Evolutionary conservation across 1,140 invertebrate species (phyloP), one percentile per base, ranked within the genome.

Genomic region (Trachelipus rathkii): DNA sequence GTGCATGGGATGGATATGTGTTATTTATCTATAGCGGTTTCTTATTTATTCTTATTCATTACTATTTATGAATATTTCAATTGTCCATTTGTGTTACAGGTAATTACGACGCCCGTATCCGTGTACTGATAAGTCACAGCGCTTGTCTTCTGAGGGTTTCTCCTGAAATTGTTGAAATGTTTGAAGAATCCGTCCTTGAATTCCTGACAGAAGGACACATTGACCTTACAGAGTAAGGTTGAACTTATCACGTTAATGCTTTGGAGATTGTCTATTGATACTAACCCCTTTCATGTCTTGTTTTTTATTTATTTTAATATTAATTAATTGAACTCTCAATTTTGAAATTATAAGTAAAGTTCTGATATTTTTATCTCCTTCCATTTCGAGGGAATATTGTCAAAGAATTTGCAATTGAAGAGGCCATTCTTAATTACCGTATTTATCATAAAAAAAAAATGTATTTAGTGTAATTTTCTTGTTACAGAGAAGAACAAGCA

Each of bases 21-120:
- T 33, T 33, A 33, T 33, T 33, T 6, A n/a, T 33, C 33, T 33
- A 33, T 33, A 33, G 1, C 33, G 33, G 6, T 33, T 33, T 33
- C 33, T 33, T 33, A 3, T 33, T 33, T 33, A 33, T 3, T 33
- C 33, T 33, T 33, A 33, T 33, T 33, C 33, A 33, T 33, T 33
- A 3, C 6, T 33, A 33, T 33, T 33, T 33, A 33, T 33, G 33
- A 33, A 6, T 33, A 1, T 60, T 60, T 60, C 2, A 4, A 13
- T 19, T 60, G 50, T 60, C 50, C 11, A 15, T 15, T 15, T 15
- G 69, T 23, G 69, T 23, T 74, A 7, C 74, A 91, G 90, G 90
- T 73, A 85, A 86, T 79, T 91, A 91, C 84, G 90, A 91, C 85
- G 88, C 90, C 45, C 83, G 90, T 73, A 87, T 89, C 84, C 83